These are phyloP conservation scores for Drosophila paranaensis DNA, from an alignment of 2,888 invertebrate genomes.

Conservation along the genomic window DNA sequence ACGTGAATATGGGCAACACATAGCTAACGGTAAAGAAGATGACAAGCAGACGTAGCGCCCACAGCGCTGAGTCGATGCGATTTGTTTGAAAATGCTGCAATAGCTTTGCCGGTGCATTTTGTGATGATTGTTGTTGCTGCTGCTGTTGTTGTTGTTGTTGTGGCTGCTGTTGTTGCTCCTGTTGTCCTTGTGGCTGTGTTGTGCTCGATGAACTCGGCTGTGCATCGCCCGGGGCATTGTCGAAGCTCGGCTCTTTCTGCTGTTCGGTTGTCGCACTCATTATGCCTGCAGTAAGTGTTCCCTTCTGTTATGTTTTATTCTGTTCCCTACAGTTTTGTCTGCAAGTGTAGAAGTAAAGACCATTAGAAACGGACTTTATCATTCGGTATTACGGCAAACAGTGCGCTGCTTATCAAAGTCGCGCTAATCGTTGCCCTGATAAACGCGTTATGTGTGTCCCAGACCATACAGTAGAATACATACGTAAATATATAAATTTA, in stretches of 20 bases:
- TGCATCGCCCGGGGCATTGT: conserved; percentile 57
- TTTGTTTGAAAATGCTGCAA: conserved; percentile 91
- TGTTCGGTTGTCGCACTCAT: conserved; percentile 74
- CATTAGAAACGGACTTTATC: conserved; percentile 46
- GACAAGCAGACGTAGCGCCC: conserved; percentile 93
- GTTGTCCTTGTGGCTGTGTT: conserved; percentile 40
- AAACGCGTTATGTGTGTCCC: conserved; percentile 10
- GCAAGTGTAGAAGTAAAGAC: conserved; percentile 12
- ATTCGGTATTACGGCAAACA: conserved; percentile 19
- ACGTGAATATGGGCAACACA: conserved; percentile 95
- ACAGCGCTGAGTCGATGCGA: conserved; percentile 94
- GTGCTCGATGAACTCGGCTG: conserved; percentile 26
- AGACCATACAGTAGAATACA: neutral
- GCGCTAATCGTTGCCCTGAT: conserved; percentile 44
- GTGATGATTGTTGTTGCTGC: conserved; percentile 56
- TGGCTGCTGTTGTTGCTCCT: conserved; percentile 46
- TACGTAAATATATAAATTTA: neutral
- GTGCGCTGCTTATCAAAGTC: conserved; percentile 35
- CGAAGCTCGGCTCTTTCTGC: conserved; percentile 44
- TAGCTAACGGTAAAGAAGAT: conserved; percentile 93
- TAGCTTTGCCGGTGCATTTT: conserved; percentile 84
- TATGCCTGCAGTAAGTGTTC: conserved; percentile 30
- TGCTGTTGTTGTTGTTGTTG: conserved; percentile 57
- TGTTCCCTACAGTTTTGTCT: conserved; percentile 20
- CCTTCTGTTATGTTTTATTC: neutral